phyloP scores from a whole-genome alignment of 2,888 invertebrate genomes.

The Leptinotarsa juncta region DNA sequence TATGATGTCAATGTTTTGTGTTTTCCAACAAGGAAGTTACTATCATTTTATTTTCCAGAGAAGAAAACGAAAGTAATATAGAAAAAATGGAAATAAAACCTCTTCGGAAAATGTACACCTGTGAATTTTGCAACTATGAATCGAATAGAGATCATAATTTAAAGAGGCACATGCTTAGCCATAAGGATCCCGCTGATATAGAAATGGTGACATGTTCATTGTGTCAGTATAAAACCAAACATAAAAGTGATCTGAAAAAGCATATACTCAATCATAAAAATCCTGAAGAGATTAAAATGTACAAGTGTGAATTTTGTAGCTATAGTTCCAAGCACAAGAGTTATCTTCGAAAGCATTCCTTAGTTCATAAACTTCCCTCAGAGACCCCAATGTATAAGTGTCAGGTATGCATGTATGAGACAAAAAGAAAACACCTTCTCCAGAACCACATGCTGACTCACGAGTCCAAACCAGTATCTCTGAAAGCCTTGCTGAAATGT shows the following conservation, averaged over 20 bases:
- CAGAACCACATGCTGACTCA: slow-evolving; percentile 11
- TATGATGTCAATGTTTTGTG: too few relatives aligned
- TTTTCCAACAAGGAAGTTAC: neutral
- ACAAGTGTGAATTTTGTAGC: slow-evolving; percentile 4
- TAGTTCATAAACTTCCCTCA: slow-evolving; percentile 6
- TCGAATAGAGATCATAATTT: slow-evolving; percentile 14
- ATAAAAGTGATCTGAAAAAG: slow-evolving; percentile 1
- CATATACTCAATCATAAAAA: slow-evolving; percentile 15
- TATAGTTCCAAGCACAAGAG: slow-evolving; percentile 8
- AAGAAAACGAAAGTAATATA: neutral
- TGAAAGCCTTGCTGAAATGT: slow-evolving; percentile 1
- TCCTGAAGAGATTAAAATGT: slow-evolving; percentile 5
- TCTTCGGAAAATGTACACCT: neutral
- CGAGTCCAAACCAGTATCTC: slow-evolving; percentile 6
- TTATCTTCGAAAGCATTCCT: neutral
- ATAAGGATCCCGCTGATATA: slow-evolving; percentile 16
- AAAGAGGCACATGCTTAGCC: slow-evolving; percentile 15
- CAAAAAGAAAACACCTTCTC: slow-evolving; percentile 14
- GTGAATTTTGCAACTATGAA: slow-evolving; percentile 11
- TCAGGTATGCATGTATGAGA: neutral
- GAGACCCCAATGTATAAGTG: slow-evolving; percentile 9
- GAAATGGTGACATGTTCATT: slow-evolving; percentile 6
- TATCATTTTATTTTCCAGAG: neutral
- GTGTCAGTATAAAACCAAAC: slow-evolving; percentile 4
- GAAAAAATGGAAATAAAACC: neutral